These are phyloP conservation scores for Stratiomys singularior DNA, from an alignment of 2,888 invertebrate genomes.

Conservation along the genomic window DNA sequence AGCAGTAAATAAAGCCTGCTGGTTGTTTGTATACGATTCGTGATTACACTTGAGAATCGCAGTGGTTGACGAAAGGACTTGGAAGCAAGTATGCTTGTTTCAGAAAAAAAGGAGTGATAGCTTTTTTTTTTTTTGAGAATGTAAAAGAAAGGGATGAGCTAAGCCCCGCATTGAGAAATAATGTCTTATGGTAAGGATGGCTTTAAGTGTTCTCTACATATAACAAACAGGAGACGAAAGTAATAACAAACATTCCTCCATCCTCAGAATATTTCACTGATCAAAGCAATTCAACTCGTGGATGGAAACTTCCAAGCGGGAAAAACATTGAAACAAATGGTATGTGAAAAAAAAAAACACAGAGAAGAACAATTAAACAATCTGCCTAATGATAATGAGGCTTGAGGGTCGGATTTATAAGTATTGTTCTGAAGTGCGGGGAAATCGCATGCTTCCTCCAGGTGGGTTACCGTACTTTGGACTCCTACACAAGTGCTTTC, in stretches of 20 bases:
- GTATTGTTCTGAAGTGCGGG: not conserved
- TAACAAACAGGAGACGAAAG: not conserved
- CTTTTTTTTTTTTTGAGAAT: no score
- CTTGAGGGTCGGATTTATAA: conserved; percentile 29
- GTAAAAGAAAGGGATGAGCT: no score
- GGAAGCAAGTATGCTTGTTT: no score
- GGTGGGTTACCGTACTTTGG: no score
- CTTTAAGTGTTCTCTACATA: not conserved
- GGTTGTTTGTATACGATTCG: not conserved
- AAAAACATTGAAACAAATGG: no score
- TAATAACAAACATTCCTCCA: not conserved
- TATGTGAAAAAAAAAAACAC: not conserved
- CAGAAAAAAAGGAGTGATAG: not conserved
- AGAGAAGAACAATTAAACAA: conserved; percentile 36
- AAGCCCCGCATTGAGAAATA: no score
- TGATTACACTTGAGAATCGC: not conserved
- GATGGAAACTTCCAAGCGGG: no score
- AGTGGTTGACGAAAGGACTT: not conserved
- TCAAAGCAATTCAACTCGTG: not conserved
- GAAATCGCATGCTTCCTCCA: no score
- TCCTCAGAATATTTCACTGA: not conserved
- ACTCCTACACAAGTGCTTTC: no score
- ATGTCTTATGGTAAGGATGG: no score
- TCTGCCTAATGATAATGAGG: conserved; percentile 25
- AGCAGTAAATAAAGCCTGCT: conserved; percentile 45